Percentiles rank a stretch among this genome's conserved stretches.
Conservation (phyloP, 2,113 vertebrate genomes). For the Nothocercus julius region DNA sequence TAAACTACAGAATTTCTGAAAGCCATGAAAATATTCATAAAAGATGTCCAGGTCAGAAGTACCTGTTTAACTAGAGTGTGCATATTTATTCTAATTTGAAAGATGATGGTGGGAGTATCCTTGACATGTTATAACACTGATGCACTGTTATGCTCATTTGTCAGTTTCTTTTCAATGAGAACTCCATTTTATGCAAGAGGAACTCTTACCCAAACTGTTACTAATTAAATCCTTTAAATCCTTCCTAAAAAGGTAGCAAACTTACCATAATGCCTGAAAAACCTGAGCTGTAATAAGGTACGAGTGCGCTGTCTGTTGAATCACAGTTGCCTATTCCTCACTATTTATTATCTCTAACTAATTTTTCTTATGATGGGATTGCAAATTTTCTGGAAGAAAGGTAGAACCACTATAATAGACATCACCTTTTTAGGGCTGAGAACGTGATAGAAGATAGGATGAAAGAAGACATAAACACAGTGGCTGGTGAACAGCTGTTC, state of each 20-base stretch:
- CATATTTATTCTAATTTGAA: not conserved
- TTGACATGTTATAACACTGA: not conserved
- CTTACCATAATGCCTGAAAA: not conserved
- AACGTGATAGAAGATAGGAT: not conserved
- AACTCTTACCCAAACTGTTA: not conserved
- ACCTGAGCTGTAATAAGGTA: not conserved
- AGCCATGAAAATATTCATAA: not conserved
- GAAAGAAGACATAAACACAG: not conserved
- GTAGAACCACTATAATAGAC: not conserved
- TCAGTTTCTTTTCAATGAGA: not conserved
- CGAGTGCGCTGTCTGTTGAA: rapidly evolving
- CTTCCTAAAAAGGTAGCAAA: not conserved
- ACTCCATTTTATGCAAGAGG: not conserved
- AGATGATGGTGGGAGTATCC: not conserved
- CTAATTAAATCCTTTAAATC: not conserved
- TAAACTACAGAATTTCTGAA: not conserved
- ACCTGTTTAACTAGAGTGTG: not conserved
- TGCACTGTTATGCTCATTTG: not conserved
- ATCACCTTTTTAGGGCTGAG: not conserved
- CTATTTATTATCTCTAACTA: not conserved
- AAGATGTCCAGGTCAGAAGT: not conserved
- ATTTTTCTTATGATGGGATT: not conserved
- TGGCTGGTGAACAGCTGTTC: not conserved
- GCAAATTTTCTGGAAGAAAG: not conserved
- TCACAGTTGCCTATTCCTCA: not conserved